Evolutionary conservation across 2,888 invertebrate genomes (phyloP).

Genomic region (Hirtodrosophila trivittata): DNA sequence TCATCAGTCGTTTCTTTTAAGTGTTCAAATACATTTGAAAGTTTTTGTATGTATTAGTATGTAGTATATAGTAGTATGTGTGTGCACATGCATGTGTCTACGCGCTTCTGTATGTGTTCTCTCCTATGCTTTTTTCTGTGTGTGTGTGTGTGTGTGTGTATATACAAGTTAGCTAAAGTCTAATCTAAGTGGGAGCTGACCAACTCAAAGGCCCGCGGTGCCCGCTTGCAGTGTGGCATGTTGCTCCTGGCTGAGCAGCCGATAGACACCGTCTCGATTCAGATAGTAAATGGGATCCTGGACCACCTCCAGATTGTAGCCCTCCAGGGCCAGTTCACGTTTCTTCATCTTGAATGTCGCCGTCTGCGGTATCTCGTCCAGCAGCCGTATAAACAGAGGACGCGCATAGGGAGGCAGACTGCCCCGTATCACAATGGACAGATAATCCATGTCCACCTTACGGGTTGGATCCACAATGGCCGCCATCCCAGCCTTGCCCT

Average conservation of each 20-base stretch:
- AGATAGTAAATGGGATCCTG: slow-evolving; percentile 91
- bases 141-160: slow-evolving; percentile 10
- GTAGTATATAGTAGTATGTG: neutral
- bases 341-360: slow-evolving; percentile 98
- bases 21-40: slow-evolving; percentile 42
- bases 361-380: slow-evolving; percentile 91
- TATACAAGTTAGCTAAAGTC: slow-evolving; percentile 24
- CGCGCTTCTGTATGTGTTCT: neutral
- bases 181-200: slow-evolving; percentile 7
- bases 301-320: slow-evolving; percentile 90
- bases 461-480: slow-evolving; percentile 90
- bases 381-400: slow-evolving; percentile 93
- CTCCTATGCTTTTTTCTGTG: neutral
- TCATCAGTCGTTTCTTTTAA: slow-evolving; percentile 59
- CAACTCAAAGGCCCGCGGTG: slow-evolving; percentile 85
- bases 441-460: slow-evolving; percentile 85
- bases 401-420: slow-evolving; percentile 93
- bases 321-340: slow-evolving; percentile 92
- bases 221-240: slow-evolving; percentile 85
- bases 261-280: slow-evolving; percentile 85
- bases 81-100: neutral
- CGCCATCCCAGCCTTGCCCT: slow-evolving; percentile 97
- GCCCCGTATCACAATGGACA: slow-evolving; percentile 88
- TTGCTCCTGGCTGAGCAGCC: slow-evolving; percentile 84
- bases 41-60: slow-evolving; percentile 2